phyloP scores from a whole-genome alignment of 2,113 vertebrate genomes.

The Chamaea fasciata region DNA sequence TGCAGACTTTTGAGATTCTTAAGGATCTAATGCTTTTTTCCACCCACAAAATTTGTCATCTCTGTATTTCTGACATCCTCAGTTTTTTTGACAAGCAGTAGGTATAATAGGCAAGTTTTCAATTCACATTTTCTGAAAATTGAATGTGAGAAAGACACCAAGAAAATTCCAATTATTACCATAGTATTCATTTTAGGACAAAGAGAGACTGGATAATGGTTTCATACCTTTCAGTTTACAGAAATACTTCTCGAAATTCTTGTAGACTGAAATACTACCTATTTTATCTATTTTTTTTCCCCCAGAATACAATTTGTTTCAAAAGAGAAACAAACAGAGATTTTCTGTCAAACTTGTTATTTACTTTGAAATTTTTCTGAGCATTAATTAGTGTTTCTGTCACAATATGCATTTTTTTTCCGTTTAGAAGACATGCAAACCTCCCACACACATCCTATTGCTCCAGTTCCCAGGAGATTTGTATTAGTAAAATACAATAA shows the following conservation, averaged over 20 bases:
- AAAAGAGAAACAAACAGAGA: neutral
- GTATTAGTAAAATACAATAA: neutral
- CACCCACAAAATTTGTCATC: neutral
- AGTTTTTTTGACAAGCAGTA: neutral
- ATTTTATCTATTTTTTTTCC: neutral
- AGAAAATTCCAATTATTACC: neutral
- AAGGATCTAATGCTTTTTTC: neutral
- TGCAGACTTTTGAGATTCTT: neutral
- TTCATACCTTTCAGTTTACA: neutral
- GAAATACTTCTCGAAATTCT: neutral
- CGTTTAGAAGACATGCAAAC: neutral
- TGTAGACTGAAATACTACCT: neutral
- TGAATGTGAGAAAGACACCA: neutral
- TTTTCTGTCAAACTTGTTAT: neutral
- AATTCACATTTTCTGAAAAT: conserved; percentile 6
- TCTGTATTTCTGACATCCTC: neutral
- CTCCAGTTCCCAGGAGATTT: neutral
- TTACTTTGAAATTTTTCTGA: conserved; percentile 18
- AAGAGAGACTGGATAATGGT: neutral
- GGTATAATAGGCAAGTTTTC: neutral
- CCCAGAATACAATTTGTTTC: neutral
- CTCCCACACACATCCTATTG: neutral
- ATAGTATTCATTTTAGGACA: conserved; percentile 2
- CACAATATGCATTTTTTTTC: neutral
- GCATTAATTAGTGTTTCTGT: conserved; percentile 17